These are phyloP conservation scores for Drosophila quadrilineata DNA, from an alignment of 1,140 invertebrate species.

Conservation along the genomic window DNA sequence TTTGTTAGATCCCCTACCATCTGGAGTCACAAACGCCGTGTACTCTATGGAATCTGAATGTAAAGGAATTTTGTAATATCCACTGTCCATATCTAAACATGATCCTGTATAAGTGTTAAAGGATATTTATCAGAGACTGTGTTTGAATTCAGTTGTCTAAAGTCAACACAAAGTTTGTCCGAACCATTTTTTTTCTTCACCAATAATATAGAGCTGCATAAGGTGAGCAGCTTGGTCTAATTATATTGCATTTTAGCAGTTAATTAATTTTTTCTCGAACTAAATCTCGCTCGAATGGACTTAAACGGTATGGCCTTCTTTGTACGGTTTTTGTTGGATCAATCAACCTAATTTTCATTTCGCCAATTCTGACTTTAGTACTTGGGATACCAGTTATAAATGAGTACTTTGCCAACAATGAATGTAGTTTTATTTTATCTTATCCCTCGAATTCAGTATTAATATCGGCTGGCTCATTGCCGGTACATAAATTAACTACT, in stretches of 20 bases:
- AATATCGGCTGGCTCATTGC: not conserved
- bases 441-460: not conserved
- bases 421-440: conserved; percentile 23
- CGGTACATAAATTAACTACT: conserved; percentile 19
- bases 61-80: conserved; percentile 10
- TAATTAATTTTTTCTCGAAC: no score
- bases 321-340: no score
- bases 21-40: conserved; percentile 5
- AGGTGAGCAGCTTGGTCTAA: conserved; percentile 22
- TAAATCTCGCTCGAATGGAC: no score
- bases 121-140: conserved; percentile 18
- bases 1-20: conserved; percentile 7
- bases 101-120: conserved; percentile 23
- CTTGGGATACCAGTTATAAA: conserved; percentile 4
- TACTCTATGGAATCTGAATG: conserved; percentile 15
- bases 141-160: conserved; percentile 18
- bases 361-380: conserved; percentile 4
- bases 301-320: no score
- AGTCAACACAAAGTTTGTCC: conserved; percentile 13
- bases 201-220: conserved; percentile 18
- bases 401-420: conserved; percentile 14
- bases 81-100: conserved; percentile 18
- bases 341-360: conserved; percentile 16
- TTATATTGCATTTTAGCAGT: no score
- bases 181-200: no score